Evolutionary conservation across 2,797 vertebrate genomes (phyloP).

Genomic region (Heteromormyrus szaboi): DNA sequence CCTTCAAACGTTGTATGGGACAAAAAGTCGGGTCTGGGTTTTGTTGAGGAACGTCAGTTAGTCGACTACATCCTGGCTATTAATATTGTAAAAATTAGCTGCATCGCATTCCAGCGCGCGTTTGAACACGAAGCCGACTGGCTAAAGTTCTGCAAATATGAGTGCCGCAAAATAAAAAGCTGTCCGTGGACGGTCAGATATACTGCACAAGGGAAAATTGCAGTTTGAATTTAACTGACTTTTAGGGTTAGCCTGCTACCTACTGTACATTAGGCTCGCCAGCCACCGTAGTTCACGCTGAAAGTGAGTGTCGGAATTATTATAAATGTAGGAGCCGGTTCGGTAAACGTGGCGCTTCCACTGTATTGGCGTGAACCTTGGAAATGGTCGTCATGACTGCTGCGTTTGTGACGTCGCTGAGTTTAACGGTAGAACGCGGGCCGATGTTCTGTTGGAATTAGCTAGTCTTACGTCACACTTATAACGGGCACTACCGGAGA

Average conservation of each 20-base stretch:
- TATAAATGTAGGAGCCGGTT: neutral
- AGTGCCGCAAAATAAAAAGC: neutral
- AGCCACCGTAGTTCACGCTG: neutral
- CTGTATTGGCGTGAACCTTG: neutral
- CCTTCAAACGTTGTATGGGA: conserved; percentile 10
- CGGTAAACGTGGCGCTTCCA: neutral
- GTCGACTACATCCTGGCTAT: neutral
- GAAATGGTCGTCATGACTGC: neutral
- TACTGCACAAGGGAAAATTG: neutral
- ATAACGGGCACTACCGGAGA: conserved; percentile 8
- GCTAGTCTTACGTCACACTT: conserved; percentile 18
- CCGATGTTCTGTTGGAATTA: conserved; percentile 3
- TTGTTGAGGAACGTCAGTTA: neutral
- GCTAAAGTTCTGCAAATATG: conserved; percentile 13
- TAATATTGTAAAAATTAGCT: neutral
- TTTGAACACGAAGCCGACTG: neutral
- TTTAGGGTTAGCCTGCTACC: neutral
- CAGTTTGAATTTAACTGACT: neutral
- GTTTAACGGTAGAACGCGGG: neutral
- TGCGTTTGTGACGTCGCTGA: neutral
- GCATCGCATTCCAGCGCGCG: conserved; percentile 17
- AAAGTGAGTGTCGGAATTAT: neutral
- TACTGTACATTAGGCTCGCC: neutral
- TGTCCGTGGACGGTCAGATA: neutral
- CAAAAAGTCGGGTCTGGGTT: neutral